Conservation (phyloP, 2,888 invertebrate genomes). For the Myathropa florea region DNA sequence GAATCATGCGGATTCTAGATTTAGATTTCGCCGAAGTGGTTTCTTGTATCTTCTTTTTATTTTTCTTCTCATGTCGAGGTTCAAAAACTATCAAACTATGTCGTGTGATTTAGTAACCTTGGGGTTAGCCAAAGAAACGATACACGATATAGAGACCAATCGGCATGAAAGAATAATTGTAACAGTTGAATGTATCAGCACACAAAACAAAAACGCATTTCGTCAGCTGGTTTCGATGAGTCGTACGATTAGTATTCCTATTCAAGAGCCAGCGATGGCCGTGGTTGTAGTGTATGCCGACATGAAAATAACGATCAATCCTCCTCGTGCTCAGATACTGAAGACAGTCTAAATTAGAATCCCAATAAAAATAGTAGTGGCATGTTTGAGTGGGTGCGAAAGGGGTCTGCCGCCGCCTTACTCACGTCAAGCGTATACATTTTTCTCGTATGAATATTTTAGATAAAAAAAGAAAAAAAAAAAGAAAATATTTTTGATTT, state of each 20-base stretch:
- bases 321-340: conserved; percentile 61
- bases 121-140: conserved; percentile 42
- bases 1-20: conserved; percentile 64
- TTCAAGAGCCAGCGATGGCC: background rate
- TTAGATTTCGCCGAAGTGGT: conserved; percentile 45
- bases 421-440: conserved; percentile 27
- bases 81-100: conserved; percentile 59
- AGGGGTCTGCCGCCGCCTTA: conserved; percentile 28
- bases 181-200: conserved; percentile 9
- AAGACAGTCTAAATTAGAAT: conserved; percentile 58
- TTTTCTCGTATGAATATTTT: conserved; percentile 35
- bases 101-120: conserved; percentile 62
- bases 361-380: conserved; percentile 56
- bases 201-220: conserved; percentile 53
- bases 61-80: conserved; percentile 22
- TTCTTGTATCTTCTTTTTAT: background rate
- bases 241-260: conserved; percentile 50
- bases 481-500: conserved; percentile 14
- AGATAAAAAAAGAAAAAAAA: conserved; percentile 14
- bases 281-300: conserved; percentile 15
- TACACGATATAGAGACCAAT: conserved; percentile 1
- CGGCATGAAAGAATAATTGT: conserved; percentile 8
- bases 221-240: conserved; percentile 63
- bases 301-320: conserved; percentile 50
- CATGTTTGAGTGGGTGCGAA: conserved; percentile 58